Percentiles rank a stretch among this genome's conserved stretches.
Evolutionary conservation across 2,888 invertebrate species (phyloP).

Genomic region (Drosophila borealis): DNA sequence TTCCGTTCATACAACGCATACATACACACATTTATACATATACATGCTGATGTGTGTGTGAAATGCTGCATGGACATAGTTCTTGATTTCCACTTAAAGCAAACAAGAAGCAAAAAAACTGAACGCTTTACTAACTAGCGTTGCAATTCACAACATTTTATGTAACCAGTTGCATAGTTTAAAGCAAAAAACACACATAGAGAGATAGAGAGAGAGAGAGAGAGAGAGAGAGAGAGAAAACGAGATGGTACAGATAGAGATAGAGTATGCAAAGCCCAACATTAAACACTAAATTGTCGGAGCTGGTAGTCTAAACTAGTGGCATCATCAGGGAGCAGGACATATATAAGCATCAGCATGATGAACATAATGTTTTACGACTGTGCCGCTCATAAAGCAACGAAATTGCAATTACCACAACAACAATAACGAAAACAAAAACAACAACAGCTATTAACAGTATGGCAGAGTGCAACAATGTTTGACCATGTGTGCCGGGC

Average conservation of each 20-base stretch:
- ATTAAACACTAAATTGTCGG: constrained; percentile 15
- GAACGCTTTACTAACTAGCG: constrained; percentile 41
- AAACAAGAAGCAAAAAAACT: constrained; percentile 17
- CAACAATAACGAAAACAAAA: constrained; percentile 35
- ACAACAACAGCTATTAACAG: constrained; percentile 34
- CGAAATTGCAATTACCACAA: constrained; percentile 72
- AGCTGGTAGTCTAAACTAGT: constrained; percentile 34
- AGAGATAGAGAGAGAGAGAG: background rate
- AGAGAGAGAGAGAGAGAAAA: background rate
- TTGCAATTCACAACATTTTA: constrained; percentile 40
- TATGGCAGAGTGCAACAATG: constrained; percentile 69
- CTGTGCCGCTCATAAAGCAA: constrained; percentile 72
- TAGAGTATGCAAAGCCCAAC: background rate
- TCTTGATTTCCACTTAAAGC: constrained; percentile 34
- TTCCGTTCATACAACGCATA: constrained; percentile 20
- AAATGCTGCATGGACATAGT: constrained; percentile 10
- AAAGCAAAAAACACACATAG: background rate
- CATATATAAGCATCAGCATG: constrained; percentile 70
- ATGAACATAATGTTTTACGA: constrained; percentile 72
- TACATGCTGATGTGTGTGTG: constrained; percentile 7
- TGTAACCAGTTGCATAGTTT: constrained; percentile 12
- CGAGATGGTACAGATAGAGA: background rate
- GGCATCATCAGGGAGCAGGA: constrained; percentile 46
- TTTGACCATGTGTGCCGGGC: constrained; percentile 30
- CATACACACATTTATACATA: constrained; percentile 14